Evolutionary conservation across 2,888 invertebrate genomes (phyloP).

Genomic region (Troglohyphantes excavatus): DNA sequence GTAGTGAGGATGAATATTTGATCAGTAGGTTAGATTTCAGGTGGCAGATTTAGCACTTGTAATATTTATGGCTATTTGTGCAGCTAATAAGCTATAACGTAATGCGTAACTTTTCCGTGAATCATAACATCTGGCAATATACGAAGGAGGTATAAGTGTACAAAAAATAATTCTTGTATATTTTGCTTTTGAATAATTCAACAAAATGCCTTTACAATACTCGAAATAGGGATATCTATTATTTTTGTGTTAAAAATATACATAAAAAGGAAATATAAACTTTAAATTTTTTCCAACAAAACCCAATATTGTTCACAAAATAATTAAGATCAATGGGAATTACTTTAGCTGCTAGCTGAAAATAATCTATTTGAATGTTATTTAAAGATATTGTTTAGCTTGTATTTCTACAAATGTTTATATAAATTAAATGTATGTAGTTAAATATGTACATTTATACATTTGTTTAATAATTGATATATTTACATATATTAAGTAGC

Average conservation of each 20-base stretch:
- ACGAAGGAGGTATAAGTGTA: neutral
- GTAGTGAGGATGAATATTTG: constrained; percentile 56
- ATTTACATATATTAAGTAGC: constrained; percentile 3
- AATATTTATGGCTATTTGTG: constrained; percentile 57
- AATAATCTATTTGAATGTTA: neutral
- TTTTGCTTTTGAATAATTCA: neutral
- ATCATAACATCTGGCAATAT: constrained; percentile 28
- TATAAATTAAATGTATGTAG: neutral
- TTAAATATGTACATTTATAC: neutral
- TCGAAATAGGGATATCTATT: neutral
- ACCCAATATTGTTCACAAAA: no score
- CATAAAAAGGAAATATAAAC: no score
- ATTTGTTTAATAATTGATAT: neutral
- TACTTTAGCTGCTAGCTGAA: neutral
- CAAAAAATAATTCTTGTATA: neutral
- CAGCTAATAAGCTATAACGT: constrained; percentile 50
- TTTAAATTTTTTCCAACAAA: no score
- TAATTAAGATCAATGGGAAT: neutral
- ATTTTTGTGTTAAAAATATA: no score
- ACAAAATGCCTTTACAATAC: neutral
- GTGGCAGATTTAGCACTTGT: constrained; percentile 79
- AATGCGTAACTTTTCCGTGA: constrained; percentile 11
- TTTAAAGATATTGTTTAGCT: neutral
- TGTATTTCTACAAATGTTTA: neutral
- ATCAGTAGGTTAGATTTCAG: constrained; percentile 75